These are phyloP conservation scores for Cisticola juncidis DNA, from an alignment of 2,113 vertebrate genomes.

Conservation along the genomic window DNA sequence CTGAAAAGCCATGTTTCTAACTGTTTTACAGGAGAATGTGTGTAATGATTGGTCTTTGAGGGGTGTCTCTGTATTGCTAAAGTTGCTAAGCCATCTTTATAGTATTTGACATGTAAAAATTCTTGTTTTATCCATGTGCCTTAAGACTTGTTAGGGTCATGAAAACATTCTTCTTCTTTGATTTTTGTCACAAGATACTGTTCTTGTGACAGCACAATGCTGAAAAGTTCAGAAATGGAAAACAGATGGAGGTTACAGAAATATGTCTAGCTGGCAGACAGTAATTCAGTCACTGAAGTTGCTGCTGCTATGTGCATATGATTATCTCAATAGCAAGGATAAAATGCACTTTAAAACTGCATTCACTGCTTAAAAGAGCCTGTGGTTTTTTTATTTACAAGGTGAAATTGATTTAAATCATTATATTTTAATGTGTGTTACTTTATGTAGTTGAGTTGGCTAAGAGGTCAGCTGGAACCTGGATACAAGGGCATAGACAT, in stretches of 20 bases:
- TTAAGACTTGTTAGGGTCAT: neutral
- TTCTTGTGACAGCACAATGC: neutral
- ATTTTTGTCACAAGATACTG: neutral
- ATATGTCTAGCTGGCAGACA: neutral
- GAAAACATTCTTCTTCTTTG: neutral
- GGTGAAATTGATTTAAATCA: neutral
- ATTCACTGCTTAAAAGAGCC: neutral
- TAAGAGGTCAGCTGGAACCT: neutral
- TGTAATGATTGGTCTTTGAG: neutral
- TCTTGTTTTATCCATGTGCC: neutral
- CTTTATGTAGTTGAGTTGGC: neutral
- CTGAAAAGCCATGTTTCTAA: neutral
- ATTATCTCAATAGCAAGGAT: neutral
- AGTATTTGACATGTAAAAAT: neutral
- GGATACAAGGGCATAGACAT: neutral
- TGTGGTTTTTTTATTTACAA: neutral
- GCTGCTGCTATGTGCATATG: neutral
- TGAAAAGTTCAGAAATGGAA: neutral
- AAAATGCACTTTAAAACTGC: neutral
- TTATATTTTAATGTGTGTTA: neutral
- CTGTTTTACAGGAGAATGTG: neutral
- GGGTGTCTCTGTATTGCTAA: neutral
- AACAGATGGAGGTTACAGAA: neutral
- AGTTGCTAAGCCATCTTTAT: neutral
- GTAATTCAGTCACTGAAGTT: neutral